These are phyloP conservation scores for Isichthys henryi DNA, from an alignment of 2,113 vertebrate genomes.

Conservation along the genomic window DNA sequence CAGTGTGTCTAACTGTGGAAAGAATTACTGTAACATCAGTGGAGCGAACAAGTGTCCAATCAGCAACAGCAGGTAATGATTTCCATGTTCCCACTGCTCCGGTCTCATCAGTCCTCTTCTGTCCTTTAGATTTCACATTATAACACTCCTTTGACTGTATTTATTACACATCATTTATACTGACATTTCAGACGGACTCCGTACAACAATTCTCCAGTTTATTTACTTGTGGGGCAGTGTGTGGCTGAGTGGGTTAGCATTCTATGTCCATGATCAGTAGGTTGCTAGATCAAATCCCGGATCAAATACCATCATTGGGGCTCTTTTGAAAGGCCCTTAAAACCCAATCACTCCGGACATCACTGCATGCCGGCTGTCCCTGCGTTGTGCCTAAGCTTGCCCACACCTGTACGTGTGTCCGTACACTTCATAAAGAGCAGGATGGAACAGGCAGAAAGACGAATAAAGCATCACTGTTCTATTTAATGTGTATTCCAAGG, in stretches of 20 bases:
- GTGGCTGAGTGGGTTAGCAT: neutral
- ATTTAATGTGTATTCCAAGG: neutral
- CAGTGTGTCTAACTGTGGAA: neutral
- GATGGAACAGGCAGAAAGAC: neutral
- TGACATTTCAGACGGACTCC: neutral
- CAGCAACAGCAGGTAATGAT: neutral
- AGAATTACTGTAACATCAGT: slow-evolving; percentile 4
- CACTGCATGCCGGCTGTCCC: neutral
- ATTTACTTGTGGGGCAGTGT: neutral
- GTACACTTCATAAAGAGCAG: neutral
- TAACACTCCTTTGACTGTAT: neutral
- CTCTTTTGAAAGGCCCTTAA: neutral
- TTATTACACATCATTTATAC: neutral
- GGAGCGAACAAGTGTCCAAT: neutral
- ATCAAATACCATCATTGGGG: neutral
- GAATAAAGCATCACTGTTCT: neutral
- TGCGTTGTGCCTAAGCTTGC: neutral
- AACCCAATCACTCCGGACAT: neutral
- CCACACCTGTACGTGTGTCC: neutral
- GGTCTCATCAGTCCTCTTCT: neutral
- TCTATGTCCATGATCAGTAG: neutral
- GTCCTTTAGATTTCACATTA: neutral
- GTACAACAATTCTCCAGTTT: neutral
- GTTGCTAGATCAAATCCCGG: neutral
- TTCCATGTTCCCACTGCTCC: neutral